Conservation (phyloP, 2,797 vertebrate species). For the Amazona finschi region DNA sequence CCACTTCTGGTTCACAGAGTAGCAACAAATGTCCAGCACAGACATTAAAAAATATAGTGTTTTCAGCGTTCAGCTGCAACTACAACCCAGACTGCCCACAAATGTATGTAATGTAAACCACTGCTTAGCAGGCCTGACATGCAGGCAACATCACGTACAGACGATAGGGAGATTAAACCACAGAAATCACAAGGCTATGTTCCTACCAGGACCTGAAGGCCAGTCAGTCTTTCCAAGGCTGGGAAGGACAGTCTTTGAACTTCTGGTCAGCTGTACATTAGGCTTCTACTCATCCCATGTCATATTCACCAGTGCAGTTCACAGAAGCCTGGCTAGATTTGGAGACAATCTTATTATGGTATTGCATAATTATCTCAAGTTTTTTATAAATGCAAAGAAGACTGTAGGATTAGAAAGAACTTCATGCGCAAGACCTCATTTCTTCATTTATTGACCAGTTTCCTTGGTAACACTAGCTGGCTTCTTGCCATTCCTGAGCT, state of each 20-base stretch:
- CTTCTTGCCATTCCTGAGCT: not conserved
- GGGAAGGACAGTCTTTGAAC: not conserved
- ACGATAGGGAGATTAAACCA: not conserved
- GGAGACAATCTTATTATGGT: not conserved
- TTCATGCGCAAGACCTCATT: not conserved
- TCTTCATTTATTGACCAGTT: not conserved
- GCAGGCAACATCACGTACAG: not conserved
- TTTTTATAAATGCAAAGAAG: not conserved
- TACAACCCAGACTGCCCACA: not conserved
- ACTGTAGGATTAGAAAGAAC: not conserved
- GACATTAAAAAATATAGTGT: rapidly evolving
- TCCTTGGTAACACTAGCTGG: not conserved
- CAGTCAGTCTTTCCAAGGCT: not conserved
- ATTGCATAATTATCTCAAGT: not conserved
- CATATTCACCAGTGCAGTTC: not conserved
- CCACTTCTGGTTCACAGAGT: not conserved
- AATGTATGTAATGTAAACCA: not conserved
- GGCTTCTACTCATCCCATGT: not conserved
- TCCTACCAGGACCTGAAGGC: not conserved
- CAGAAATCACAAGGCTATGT: not conserved
- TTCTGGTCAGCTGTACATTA: not conserved
- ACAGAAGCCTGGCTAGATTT: not conserved
- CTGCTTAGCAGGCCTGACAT: not conserved
- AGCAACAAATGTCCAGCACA: not conserved
- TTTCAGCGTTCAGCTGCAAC: not conserved